Percentiles rank a stretch among this genome's conserved stretches.
Evolutionary conservation across 1,140 invertebrate species (phyloP).

Genomic region (Arctopsyche grandis): DNA sequence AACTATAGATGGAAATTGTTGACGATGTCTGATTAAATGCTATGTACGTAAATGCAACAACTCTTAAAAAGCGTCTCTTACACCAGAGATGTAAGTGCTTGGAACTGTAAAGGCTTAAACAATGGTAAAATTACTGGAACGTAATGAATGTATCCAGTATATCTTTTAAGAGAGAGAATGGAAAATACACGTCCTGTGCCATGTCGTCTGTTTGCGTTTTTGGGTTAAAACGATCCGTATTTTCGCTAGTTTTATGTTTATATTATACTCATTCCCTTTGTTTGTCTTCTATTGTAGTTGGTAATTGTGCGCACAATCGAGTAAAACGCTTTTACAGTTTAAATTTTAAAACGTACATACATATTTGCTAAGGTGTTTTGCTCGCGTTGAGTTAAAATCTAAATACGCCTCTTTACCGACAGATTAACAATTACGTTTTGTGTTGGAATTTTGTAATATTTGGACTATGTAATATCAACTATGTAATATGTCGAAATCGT

Average conservation of each 20-base stretch:
- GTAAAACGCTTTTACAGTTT: too few relatives aligned
- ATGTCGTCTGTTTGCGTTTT: slow-evolving; percentile 1
- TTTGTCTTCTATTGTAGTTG: not conserved
- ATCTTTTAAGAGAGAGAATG: not conserved
- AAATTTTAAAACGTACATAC: too few relatives aligned
- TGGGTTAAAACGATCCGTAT: not conserved
- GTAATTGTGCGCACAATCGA: not conserved
- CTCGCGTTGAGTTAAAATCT: too few relatives aligned
- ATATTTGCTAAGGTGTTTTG: too few relatives aligned
- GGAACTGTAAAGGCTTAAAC: slow-evolving; percentile 37
- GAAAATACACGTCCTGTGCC: not conserved
- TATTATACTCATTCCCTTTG: not conserved
- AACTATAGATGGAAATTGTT: not conserved
- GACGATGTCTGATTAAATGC: not conserved
- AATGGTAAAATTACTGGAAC: slow-evolving; percentile 46
- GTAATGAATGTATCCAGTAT: not conserved
- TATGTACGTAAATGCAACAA: not conserved
- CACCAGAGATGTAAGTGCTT: slow-evolving; percentile 38
- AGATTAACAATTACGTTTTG: too few relatives aligned
- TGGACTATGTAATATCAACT: too few relatives aligned
- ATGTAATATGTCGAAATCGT: too few relatives aligned
- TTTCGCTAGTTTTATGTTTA: too few relatives aligned
- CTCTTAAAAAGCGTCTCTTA: slow-evolving; percentile 33
- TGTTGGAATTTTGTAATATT: too few relatives aligned
- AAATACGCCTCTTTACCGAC: too few relatives aligned